Evolutionary conservation across 2,797 vertebrate species (phyloP).

Genomic region (Lacerta viridis): DNA sequence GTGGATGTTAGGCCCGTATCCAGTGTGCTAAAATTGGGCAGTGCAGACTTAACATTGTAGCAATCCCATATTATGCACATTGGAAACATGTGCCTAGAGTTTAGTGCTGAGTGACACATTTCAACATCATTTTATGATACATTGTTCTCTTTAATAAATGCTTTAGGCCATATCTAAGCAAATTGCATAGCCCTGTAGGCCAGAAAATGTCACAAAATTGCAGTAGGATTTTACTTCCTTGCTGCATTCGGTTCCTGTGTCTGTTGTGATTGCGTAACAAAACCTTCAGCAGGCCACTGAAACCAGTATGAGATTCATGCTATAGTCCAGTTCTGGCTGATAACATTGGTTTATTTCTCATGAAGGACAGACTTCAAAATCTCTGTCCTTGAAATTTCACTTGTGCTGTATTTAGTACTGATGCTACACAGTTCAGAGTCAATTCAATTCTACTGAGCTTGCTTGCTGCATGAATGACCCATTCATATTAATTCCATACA

Average conservation of each 20-base stretch:
- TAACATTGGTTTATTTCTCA: neutral
- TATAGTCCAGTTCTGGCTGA: neutral
- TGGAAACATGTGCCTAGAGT: neutral
- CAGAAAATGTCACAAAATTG: neutral
- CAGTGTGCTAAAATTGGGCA: neutral
- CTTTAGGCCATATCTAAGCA: neutral
- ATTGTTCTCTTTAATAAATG: neutral
- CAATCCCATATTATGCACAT: neutral
- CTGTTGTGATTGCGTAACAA: neutral
- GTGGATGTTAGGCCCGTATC: neutral
- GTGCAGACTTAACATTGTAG: neutral
- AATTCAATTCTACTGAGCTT: neutral
- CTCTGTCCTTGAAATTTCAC: neutral
- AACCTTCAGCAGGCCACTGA: neutral
- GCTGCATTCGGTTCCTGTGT: neutral
- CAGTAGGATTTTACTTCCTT: neutral
- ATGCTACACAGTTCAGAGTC: neutral
- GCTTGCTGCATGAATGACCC: neutral
- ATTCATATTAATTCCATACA: neutral
- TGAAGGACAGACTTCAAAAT: neutral
- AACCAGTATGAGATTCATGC: neutral
- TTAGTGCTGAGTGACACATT: neutral
- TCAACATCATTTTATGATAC: neutral
- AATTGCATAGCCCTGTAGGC: neutral
- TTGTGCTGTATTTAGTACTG: neutral